Conservation (phyloP, 2,797 vertebrate species). For the Microctenopoma stevenorrisi region DNA sequence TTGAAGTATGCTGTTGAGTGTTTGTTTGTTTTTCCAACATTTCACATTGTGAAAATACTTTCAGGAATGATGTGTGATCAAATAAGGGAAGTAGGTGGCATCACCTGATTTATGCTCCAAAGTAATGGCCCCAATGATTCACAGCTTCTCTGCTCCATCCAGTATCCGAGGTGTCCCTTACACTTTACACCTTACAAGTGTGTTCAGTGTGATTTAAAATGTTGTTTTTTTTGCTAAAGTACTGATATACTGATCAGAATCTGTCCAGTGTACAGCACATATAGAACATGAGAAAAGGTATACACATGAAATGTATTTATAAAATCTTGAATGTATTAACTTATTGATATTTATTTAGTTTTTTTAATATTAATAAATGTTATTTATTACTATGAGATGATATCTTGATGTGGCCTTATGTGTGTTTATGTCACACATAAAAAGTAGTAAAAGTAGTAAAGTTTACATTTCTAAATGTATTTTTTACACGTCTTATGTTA, state of each 20-base stretch:
- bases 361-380: conserved; percentile 78
- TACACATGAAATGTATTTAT: conserved; percentile 88
- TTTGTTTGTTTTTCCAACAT: conserved; percentile 41
- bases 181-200: conserved; percentile 8
- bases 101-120: conserved; percentile 7
- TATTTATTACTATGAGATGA: conserved; percentile 85
- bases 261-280: conserved; percentile 27
- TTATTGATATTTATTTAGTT: conserved; percentile 95
- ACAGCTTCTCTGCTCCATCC: conserved; percentile 5
- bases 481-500: conserved; percentile 15
- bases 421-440: too few species aligned
- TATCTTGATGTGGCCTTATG: conserved; percentile 70
- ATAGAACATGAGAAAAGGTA: conserved; percentile 29
- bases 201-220: conserved; percentile 34
- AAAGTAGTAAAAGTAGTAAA: background rate
- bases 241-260: conserved; percentile 17
- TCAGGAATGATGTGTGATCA: conserved; percentile 80
- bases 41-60: conserved; percentile 86
- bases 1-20: conserved; percentile 4
- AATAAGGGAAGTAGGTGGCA: conserved; percentile 4
- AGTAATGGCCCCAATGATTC: conserved; percentile 1
- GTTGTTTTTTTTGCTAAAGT: conserved; percentile 14
- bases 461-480: conserved; percentile 27
- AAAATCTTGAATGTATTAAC: conserved; percentile 86
- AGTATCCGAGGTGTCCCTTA: conserved; percentile 4